Base-by-base conservation (phyloP, 2,113 vertebrate species). In the Chroicocephalus ridibundus region DNA sequence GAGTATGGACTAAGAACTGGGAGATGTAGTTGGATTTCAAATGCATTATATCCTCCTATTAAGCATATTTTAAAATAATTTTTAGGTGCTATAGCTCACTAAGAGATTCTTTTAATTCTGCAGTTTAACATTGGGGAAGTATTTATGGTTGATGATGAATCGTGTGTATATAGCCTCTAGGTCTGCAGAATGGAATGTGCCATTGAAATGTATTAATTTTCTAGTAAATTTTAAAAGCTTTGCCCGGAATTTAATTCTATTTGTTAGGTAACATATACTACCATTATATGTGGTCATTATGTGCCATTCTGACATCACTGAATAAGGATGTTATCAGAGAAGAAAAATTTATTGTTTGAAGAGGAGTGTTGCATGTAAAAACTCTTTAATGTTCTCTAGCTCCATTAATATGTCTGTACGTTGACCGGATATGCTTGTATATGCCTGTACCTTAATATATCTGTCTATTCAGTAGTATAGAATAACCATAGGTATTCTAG, bases 91-190 rank as follows among this genome's bases (percentile, higher is more conserved):
- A 22, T 58, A 82, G 13, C 17, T 82, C 32, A 60, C 0, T 6
- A 15, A 70, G 90, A 34, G 4, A 68, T 68, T 61, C 10, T 71
- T 82, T 78, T 68, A 60, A 46, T 76, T 76, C 26, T 88, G 57
- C 32, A 32, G 2, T 71, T 94, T 82, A 80, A 54, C 42, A 31
- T 4, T 80, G 31, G 6, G 47, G 8, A 58, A 71, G 5, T 52
- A 58, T n/a, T 78, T 76, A 32, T 3, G 3, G 18, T 31, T 47
- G 34, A 32, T 42, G 6, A 29, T 66, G 34, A 62, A 10, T 31
- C 0, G 0, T 27, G 8, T 36, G 3, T 46, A 29, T 42, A 15
- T 36, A 42, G 13, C 15, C 9, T 58, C 5, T 42, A 32, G 5
- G 6, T 60, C 26, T 0, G 2, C 29, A 57, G 40, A 69, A 70